A percentile compares a stretch with the other conserved stretches of the same genome.
These are phyloP conservation scores for Melieria picta DNA, from an alignment of 2,888 invertebrate genomes.

Conservation along the genomic window DNA sequence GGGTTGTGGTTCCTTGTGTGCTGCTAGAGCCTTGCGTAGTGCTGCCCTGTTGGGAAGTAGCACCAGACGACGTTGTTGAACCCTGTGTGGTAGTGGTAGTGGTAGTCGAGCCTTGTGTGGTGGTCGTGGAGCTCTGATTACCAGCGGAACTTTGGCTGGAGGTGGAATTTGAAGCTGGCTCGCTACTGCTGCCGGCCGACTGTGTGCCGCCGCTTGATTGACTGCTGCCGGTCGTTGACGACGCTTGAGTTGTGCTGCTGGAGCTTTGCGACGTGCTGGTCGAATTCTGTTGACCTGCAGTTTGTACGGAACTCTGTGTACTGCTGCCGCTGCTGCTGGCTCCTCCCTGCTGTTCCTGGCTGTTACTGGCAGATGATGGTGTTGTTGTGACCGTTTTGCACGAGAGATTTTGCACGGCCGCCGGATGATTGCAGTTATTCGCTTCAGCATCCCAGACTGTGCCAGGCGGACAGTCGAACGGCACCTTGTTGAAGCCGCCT, in stretches of 20 bases:
- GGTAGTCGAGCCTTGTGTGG: conserved; percentile 34
- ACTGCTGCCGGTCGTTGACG: conserved; percentile 19
- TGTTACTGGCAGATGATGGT: conserved; percentile 27
- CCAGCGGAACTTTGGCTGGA: not conserved
- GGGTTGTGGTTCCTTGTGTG: conserved; percentile 7
- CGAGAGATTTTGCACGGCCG: conserved; percentile 50
- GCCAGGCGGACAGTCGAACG: conserved; percentile 69
- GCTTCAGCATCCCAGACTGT: conserved; percentile 71
- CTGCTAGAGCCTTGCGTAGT: conserved; percentile 15
- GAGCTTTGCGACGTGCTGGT: conserved; percentile 24
- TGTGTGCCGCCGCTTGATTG: conserved; percentile 8
- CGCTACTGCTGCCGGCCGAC: not conserved
- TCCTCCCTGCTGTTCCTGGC: conserved; percentile 22
- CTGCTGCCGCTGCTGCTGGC: conserved; percentile 25
- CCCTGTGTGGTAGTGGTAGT: conserved; percentile 36
- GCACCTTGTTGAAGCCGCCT: conserved; percentile 66
- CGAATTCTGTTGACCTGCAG: too few species aligned
- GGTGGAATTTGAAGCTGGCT: not conserved
- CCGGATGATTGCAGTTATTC: conserved; percentile 67
- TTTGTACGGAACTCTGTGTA: conserved; percentile 12
- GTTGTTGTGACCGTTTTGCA: conserved; percentile 46
- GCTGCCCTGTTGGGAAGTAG: conserved; percentile 24
- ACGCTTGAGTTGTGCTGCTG: conserved; percentile 22
- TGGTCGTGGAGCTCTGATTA: conserved; percentile 13
- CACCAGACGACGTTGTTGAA: conserved; percentile 30